Conservation (phyloP, 2,797 vertebrate species). For the Coccyzus lansbergi region DNA sequence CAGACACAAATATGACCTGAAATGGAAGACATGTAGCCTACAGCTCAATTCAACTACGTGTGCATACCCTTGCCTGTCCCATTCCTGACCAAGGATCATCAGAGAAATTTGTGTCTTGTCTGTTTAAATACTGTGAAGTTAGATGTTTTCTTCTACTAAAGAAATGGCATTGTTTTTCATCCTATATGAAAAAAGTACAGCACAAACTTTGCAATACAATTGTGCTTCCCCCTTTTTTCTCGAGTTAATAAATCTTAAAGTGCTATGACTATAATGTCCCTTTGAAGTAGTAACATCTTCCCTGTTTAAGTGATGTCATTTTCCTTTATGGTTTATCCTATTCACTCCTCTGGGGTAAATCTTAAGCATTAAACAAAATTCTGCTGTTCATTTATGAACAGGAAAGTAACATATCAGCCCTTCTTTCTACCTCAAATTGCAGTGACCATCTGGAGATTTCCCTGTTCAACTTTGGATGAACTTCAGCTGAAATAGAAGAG, state of each 20-base stretch:
- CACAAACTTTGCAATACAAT: neutral
- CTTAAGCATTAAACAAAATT: neutral
- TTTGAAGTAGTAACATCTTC: neutral
- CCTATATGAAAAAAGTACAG: neutral
- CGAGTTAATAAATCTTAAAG: neutral
- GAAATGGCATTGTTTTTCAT: neutral
- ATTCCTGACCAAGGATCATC: neutral
- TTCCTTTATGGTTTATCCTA: neutral
- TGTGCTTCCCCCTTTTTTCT: neutral
- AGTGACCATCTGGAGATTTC: conserved; percentile 39
- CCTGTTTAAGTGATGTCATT: neutral
- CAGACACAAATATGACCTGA: neutral
- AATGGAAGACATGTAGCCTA: neutral
- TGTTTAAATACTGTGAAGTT: neutral
- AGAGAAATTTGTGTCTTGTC: neutral
- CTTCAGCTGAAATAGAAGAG: conserved; percentile 20
- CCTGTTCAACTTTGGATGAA: conserved; percentile 52
- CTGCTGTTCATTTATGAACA: neutral
- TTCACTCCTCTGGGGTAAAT: neutral
- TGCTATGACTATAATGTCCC: neutral
- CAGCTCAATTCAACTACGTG: neutral
- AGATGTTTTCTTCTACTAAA: neutral
- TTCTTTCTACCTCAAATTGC: neutral
- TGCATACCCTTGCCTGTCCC: neutral
- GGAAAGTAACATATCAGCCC: neutral